phyloP scores from a whole-genome alignment of 2,113 vertebrate genomes.

The Nothoprocta perdicaria region DNA sequence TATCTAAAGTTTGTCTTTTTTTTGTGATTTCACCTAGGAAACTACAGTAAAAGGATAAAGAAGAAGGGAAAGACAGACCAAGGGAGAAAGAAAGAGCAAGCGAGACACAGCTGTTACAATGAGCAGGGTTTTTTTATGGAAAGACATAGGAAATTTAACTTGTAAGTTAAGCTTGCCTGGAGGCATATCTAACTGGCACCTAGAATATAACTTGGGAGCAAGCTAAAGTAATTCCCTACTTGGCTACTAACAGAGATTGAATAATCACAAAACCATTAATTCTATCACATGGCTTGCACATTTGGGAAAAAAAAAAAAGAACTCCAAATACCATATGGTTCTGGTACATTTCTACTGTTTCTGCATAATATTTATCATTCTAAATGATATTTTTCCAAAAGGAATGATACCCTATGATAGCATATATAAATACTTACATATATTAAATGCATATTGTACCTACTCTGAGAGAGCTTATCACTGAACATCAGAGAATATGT shows the following conservation, averaged over 20 bases:
- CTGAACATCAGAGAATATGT: slow-evolving; percentile 34
- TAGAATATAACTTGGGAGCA: background rate
- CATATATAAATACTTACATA: slow-evolving; percentile 45
- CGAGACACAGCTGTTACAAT: background rate
- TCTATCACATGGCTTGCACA: background rate
- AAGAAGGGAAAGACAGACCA: background rate
- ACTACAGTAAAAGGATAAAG: background rate
- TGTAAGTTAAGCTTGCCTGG: slow-evolving; percentile 4
- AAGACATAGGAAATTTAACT: background rate
- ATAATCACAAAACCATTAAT: slow-evolving; percentile 9
- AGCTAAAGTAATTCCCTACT: slow-evolving; percentile 37
- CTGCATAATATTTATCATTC: slow-evolving; percentile 39
- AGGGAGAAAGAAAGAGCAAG: background rate
- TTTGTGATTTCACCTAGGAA: slow-evolving; percentile 38
- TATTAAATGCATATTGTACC: slow-evolving; percentile 13
- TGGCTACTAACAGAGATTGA: slow-evolving; percentile 24
- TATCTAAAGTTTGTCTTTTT: slow-evolving; percentile 20
- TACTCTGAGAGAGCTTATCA: slow-evolving; percentile 29
- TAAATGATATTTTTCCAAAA: slow-evolving; percentile 54
- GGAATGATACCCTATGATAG: background rate
- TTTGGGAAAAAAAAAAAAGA: background rate
- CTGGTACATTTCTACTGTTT: slow-evolving; percentile 49
- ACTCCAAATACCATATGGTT: background rate
- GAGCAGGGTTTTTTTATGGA: background rate
- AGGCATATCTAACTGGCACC: slow-evolving; percentile 19